A percentile compares a stretch with the other conserved stretches of the same genome.
Conservation (phyloP, 2,797 vertebrate species). For the Sebastes minor region DNA sequence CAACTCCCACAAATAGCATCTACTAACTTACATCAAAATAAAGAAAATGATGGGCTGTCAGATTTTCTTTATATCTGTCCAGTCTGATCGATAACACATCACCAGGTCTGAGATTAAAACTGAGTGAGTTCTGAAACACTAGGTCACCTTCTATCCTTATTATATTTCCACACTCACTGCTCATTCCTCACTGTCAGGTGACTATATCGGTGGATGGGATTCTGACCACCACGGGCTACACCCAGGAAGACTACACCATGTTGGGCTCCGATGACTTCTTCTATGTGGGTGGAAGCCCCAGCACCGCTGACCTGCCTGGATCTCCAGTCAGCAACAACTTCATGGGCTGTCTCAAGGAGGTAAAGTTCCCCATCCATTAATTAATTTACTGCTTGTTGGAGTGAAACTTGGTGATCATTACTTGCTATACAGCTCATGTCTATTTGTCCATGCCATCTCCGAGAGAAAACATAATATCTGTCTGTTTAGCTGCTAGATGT, state of each 20-base stretch:
- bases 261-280: constrained; percentile 98
- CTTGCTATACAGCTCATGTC: background rate
- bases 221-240: constrained; percentile 97
- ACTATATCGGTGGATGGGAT: constrained; percentile 99
- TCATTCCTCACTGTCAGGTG: constrained; percentile 82
- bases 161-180: constrained; percentile 6
- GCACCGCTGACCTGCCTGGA: constrained; percentile 95
- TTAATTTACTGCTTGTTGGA: background rate
- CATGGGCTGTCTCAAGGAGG: constrained; percentile 99
- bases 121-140: background rate
- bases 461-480: background rate
- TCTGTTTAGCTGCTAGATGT: background rate
- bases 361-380: constrained; percentile 57
- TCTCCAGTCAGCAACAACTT: constrained; percentile 99
- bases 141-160: background rate
- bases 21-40: background rate
- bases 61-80: background rate
- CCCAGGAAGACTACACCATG: constrained; percentile 99
- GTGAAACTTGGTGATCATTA: background rate
- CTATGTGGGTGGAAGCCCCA: constrained; percentile 97
- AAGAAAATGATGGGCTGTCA: background rate
- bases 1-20: background rate
- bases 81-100: background rate
- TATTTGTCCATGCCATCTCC: background rate
- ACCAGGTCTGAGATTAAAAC: background rate